Evolutionary conservation across 2,888 invertebrate species (phyloP), one percentile per base, ranked within the genome.

Genomic region (Brenthis hecate): DNA sequence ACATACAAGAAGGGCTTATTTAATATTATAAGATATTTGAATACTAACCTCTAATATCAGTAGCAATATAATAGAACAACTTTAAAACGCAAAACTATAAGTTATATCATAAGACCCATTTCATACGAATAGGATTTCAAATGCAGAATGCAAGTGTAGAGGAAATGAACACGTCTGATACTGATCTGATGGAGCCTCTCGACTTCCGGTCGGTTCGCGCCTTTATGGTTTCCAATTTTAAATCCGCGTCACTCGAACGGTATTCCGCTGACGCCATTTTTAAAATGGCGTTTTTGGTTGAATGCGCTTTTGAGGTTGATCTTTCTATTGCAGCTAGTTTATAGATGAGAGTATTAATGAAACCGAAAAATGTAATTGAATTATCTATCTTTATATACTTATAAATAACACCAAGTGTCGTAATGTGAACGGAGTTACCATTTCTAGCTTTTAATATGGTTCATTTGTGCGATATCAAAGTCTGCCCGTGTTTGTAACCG

Each of bases 91-190:
- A 48, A n/a, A 60, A 23, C 32, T 53, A 16, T 36, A 36, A 56
- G 54, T 13, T 47, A 67, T 56, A 56, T 61, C 56, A 57, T 68
- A 19, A 56, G 63, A 69, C 63, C 53, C 56, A 67, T 64, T 66
- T 72, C 66, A 63, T 66, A 65, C 47, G 62, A 72, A 72, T 68
- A 64, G 68, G 81, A 87, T 86, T 87, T 87, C 81, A 87, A 88
- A 89, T 88, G 88, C 88, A 87, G 88, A 89, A 89, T 88, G 88
- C 89, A 88, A 85, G 88, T 80, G 82, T 84, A 86, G 83, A 89
- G 91, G 91, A 91, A 91, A 91, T 91, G 91, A 91, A 91, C 87
- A 85, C 85, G 87, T 85, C 85, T 86, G 91, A 91, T 91, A 91
- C 82, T 81, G 91, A 91, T 91, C 91, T 89, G 90, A 89, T 91